A percentile compares a stretch with the other conserved stretches of the same genome.
phyloP scores from a whole-genome alignment of 2,888 invertebrate genomes.

The Hydropsyche betteni region DNA sequence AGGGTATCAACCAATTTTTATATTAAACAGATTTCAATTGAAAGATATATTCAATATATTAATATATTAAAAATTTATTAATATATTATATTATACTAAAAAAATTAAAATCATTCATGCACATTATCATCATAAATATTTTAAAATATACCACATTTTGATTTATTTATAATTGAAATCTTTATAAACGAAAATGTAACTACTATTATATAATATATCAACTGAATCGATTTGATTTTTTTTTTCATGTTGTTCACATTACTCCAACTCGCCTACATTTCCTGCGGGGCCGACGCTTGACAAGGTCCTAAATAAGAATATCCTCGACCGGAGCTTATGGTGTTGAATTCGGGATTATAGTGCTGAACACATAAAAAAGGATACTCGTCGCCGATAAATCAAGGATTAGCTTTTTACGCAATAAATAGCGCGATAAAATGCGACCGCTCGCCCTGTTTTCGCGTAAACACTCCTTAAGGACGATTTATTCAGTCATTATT shows the following conservation, averaged over 20 bases:
- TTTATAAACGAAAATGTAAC: too few species aligned
- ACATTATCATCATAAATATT: too few species aligned
- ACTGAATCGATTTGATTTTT: too few species aligned
- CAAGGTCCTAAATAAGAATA: conserved; percentile 26
- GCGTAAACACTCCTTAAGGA: conserved; percentile 19
- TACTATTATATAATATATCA: too few species aligned
- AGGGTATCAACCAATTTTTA: too few species aligned
- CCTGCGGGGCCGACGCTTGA: not conserved
- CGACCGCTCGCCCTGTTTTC: not conserved
- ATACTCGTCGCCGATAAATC: conserved; percentile 24
- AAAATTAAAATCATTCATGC: too few species aligned
- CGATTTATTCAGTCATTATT: conserved; percentile 23
- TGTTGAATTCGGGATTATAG: conserved; percentile 33
- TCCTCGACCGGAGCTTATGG: conserved; percentile 22
- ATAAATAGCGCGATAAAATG: conserved; percentile 26
- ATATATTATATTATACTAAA: too few species aligned
- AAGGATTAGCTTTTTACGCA: conserved; percentile 27
- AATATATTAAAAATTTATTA: too few species aligned
- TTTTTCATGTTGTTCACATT: conserved; percentile 1
- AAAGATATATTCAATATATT: too few species aligned
- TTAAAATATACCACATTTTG: too few species aligned
- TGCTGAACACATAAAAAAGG: conserved; percentile 14
- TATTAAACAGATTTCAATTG: too few species aligned
- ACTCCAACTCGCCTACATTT: conserved; percentile 2
- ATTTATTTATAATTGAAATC: too few species aligned